Conservation (phyloP, 2,113 vertebrate species). For the Colaptes auratus region DNA sequence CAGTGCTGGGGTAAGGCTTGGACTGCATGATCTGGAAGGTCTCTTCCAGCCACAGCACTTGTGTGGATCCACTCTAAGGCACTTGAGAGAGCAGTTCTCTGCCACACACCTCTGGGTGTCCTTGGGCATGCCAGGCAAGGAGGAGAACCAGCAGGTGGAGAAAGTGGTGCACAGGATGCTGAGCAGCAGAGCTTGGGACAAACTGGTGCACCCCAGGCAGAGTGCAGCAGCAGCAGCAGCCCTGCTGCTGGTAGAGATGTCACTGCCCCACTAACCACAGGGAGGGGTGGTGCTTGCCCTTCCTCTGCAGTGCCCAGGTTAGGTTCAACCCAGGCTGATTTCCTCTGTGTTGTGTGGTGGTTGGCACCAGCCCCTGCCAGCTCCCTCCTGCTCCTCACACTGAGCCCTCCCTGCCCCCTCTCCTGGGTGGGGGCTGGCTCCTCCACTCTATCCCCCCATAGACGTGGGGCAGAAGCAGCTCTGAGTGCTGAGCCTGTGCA, state of each 20-base stretch:
- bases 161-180: neutral
- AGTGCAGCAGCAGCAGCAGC: neutral
- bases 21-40: no score
- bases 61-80: no score
- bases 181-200: neutral
- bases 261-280: neutral
- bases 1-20: no score
- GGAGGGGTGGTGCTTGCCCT: neutral
- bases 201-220: neutral
- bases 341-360: neutral
- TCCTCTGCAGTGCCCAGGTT: neutral
- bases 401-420: neutral
- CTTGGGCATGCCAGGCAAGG: neutral
- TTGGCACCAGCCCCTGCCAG: neutral
- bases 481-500: neutral
- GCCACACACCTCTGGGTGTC: neutral
- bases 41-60: no score
- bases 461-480: neutral
- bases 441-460: neutral
- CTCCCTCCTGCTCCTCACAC: neutral
- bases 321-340: neutral
- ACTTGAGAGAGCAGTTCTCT: neutral
- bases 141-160: neutral
- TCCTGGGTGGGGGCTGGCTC: neutral
- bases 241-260: no score